These are phyloP conservation scores for Zaprionus camerounensis DNA, from an alignment of 1,140 invertebrate genomes.

Conservation along the genomic window DNA sequence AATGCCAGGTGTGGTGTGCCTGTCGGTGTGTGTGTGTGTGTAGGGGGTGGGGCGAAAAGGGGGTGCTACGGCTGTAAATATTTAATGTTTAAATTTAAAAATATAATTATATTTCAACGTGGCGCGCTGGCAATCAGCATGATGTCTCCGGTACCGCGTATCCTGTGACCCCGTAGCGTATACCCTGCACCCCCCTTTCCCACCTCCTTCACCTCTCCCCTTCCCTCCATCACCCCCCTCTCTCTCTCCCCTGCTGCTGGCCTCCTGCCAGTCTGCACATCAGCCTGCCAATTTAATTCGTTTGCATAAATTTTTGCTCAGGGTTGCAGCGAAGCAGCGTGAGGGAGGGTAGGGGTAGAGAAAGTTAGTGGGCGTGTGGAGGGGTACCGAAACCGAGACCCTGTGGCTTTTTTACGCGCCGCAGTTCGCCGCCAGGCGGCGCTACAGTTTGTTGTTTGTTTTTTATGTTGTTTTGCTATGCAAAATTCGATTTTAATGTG, in stretches of 20 bases:
- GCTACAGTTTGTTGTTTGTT: conserved; percentile 38
- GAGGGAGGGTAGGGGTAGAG: not conserved
- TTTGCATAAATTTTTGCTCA: conserved; percentile 73
- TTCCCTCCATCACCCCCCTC: not conserved
- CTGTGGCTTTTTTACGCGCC: conserved; percentile 70
- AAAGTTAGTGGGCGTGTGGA: conserved; percentile 2
- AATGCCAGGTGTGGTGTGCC: conserved; percentile 31
- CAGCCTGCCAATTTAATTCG: conserved; percentile 75
- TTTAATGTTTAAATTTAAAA: conserved; percentile 74
- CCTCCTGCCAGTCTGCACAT: conserved; percentile 49
- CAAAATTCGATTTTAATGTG: conserved; percentile 80
- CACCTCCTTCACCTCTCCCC: not conserved
- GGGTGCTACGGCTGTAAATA: conserved; percentile 52
- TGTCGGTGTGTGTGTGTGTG: conserved; percentile 18
- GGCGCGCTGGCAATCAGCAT: conserved; percentile 55
- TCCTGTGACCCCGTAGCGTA: not conserved
- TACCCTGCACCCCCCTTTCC: not conserved
- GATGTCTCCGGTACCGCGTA: conserved; percentile 26
- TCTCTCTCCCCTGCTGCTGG: conserved; percentile 16
- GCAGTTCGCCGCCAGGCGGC: conserved; percentile 7
- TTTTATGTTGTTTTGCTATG: conserved; percentile 67
- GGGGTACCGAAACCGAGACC: conserved; percentile 54
- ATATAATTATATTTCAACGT: conserved; percentile 55
- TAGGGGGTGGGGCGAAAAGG: not conserved
- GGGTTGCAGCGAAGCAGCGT: not conserved